phyloP scores from a whole-genome alignment of 1,140 invertebrate species.

The Drosophila dunni region DNA sequence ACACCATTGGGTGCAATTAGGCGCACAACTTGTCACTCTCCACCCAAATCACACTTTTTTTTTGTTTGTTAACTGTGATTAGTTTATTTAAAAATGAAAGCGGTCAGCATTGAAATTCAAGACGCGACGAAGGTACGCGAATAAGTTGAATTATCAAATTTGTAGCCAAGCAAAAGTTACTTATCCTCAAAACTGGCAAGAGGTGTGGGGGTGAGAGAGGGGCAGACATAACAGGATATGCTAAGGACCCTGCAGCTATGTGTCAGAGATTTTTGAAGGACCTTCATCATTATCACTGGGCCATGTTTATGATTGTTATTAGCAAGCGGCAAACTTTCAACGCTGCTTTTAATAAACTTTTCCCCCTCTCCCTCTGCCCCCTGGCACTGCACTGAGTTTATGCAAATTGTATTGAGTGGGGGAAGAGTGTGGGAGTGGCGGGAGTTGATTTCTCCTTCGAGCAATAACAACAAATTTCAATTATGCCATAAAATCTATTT shows the following conservation, averaged over 20 bases:
- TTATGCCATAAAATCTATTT: conserved; percentile 83
- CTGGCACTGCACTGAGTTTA: conserved; percentile 68
- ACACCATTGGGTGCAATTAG: conserved; percentile 27
- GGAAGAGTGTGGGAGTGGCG: neutral
- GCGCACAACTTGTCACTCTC: conserved; percentile 33
- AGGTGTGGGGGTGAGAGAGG: conserved; percentile 11
- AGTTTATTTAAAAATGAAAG: conserved; percentile 33
- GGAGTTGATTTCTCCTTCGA: conserved; percentile 5
- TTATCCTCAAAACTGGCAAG: neutral
- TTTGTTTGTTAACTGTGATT: conserved; percentile 2
- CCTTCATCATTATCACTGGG: conserved; percentile 66
- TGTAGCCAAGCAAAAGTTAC: conserved; percentile 58
- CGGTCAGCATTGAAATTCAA: conserved; percentile 56
- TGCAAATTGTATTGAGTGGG: conserved; percentile 59
- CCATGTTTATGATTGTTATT: conserved; percentile 61
- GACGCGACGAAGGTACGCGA: conserved; percentile 41
- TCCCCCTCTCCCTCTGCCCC: neutral
- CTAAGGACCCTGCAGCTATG: conserved; percentile 58
- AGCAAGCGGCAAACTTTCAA: conserved; percentile 51
- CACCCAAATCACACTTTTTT: conserved; percentile 13
- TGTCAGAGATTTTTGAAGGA: conserved; percentile 63
- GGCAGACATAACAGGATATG: neutral
- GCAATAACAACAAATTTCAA: conserved; percentile 79
- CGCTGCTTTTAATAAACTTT: conserved; percentile 78
- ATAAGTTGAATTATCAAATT: conserved; percentile 65